phyloP scores from a whole-genome alignment of 2,888 invertebrate species.

The Sesia bembeciformis region DNA sequence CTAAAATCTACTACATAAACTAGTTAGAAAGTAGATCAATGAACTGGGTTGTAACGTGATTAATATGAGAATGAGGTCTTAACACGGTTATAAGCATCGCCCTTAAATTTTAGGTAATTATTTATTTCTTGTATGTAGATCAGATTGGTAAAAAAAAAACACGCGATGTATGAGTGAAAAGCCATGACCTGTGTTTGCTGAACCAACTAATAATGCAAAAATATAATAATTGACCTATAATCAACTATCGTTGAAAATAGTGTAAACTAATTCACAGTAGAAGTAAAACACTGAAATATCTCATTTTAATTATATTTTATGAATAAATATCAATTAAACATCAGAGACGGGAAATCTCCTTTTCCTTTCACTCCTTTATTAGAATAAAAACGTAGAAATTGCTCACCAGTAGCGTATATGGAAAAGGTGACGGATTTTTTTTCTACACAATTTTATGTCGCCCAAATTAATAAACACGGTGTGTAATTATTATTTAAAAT shows the following conservation, averaged over 20 bases:
- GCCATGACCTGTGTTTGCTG: not conserved
- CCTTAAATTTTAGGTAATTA: no score
- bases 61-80: not conserved
- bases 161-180: not conserved
- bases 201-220: no score
- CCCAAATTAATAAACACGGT: not conserved
- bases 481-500: conserved; percentile 17
- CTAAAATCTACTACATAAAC: not conserved
- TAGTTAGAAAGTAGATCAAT: conserved; percentile 4
- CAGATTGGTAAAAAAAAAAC: not conserved
- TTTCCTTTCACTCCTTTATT: not conserved
- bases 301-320: not conserved
- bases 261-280: not conserved
- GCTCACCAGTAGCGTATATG: not conserved
- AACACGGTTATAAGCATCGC: no score
- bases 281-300: no score
- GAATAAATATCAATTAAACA: not conserved
- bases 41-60: conserved; percentile 2
- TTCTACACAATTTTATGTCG: not conserved
- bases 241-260: conserved; percentile 6
- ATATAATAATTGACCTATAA: no score
- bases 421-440: not conserved
- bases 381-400: not conserved
- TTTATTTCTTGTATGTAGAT: not conserved
- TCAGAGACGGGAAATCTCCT: not conserved